A percentile compares a stretch with the other conserved stretches of the same genome.
Conservation (phyloP, 2,888 invertebrate genomes). For the Bhutanitis thaidina region DNA sequence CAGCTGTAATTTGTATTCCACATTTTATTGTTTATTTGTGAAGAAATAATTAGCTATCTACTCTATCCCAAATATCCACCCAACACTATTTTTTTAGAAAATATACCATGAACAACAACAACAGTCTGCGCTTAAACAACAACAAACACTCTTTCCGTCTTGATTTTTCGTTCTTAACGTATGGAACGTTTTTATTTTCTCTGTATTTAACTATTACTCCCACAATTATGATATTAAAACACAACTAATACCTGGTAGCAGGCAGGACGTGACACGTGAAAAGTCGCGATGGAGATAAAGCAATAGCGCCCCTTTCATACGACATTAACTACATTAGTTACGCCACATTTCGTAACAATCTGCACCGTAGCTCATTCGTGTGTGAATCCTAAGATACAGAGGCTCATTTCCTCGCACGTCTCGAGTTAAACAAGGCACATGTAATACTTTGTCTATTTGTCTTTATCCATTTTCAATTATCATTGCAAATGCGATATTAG, state of each 20-base stretch:
- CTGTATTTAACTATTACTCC: no score
- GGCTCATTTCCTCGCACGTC: conserved; percentile 64
- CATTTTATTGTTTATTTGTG: no score
- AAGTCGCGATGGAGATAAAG: conserved; percentile 64
- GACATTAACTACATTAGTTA: conserved; percentile 78
- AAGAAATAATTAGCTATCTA: no score
- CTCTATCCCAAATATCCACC: no score
- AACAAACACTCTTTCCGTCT: no score
- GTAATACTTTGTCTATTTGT: conserved; percentile 9
- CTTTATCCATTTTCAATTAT: conserved; percentile 10
- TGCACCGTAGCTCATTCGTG: conserved; percentile 66
- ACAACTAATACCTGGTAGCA: neutral
- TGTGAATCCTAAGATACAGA: conserved; percentile 80
- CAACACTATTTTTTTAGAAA: no score
- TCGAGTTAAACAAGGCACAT: conserved; percentile 16
- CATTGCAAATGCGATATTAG: neutral
- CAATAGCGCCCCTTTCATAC: conserved; percentile 75
- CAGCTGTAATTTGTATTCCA: neutral
- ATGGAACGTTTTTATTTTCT: no score
- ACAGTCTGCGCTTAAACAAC: no score
- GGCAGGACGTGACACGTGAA: conserved; percentile 40
- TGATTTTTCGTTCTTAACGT: no score
- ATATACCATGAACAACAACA: no score
- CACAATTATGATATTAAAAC: no score
- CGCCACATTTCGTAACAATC: conserved; percentile 78